Evolutionary conservation across 2,113 vertebrate species (phyloP).

Genomic region (Synchiropus splendidus): DNA sequence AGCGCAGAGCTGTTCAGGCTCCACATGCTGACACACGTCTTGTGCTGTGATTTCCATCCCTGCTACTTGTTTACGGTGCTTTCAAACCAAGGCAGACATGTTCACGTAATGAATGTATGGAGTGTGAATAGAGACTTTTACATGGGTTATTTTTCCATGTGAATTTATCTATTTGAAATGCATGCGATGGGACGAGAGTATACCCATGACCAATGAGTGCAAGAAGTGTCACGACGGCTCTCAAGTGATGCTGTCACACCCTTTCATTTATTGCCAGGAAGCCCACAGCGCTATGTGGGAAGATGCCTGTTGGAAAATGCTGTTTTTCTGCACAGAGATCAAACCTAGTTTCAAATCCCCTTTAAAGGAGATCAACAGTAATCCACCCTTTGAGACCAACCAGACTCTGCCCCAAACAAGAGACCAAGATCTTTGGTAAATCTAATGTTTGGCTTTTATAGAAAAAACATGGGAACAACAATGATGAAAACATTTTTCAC

Average conservation of each 20-base stretch:
- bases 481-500: neutral
- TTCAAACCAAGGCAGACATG: too few relatives aligned
- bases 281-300: too few relatives aligned
- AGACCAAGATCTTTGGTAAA: too few relatives aligned
- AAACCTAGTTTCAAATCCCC: neutral
- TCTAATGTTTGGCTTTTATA: neutral
- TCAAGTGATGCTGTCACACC: slow-evolving; percentile 9
- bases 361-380: neutral
- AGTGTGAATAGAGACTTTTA: slow-evolving; percentile 3
- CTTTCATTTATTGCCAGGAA: slow-evolving; percentile 7
- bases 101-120: too few relatives aligned
- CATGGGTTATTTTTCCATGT: slow-evolving; percentile 8
- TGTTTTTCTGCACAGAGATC: too few relatives aligned
- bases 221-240: slow-evolving; percentile 8
- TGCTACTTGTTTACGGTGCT: too few relatives aligned
- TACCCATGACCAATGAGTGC: slow-evolving; percentile 22
- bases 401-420: neutral
- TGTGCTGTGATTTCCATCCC: slow-evolving; percentile 11
- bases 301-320: too few relatives aligned
- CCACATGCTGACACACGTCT: slow-evolving; percentile 19
- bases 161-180: slow-evolving; percentile 34
- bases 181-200: slow-evolving; percentile 24
- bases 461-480: neutral
- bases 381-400: neutral
- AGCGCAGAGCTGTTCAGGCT: too few relatives aligned